Conservation (phyloP, 2,888 invertebrate genomes). For the Drosophila limbata region DNA sequence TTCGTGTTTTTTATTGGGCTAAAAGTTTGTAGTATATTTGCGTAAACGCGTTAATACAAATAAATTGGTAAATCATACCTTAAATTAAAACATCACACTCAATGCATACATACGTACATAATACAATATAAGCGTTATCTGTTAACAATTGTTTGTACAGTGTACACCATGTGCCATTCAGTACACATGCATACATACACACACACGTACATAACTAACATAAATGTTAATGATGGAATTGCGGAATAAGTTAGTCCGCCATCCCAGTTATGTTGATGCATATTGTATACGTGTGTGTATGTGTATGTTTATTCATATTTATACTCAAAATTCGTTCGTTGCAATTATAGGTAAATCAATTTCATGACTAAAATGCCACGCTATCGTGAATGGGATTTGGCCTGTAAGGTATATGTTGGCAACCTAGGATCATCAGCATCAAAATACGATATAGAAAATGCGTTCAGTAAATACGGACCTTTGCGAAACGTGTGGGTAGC, state of each 20-base stretch:
- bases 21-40: constrained; percentile 3
- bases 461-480: constrained; percentile 94
- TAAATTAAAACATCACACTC: not conserved
- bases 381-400: constrained; percentile 90
- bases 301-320: not conserved
- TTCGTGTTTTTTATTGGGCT: constrained; percentile 13
- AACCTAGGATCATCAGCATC: constrained; percentile 94
- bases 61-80: constrained; percentile 9
- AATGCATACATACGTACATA: not conserved
- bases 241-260: constrained; percentile 7
- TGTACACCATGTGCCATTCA: constrained; percentile 11
- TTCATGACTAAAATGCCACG: constrained; percentile 74
- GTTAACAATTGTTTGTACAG: not conserved
- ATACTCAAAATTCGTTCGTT: not conserved
- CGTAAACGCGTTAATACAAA: not conserved
- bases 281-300: not conserved
- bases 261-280: not conserved
- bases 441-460: constrained; percentile 92
- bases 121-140: not conserved
- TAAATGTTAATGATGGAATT: not conserved
- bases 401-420: constrained; percentile 95
- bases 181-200: not conserved
- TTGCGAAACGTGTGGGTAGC: constrained; percentile 95
- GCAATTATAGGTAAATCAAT: constrained; percentile 2
- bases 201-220: not conserved